Evolutionary conservation across 1,140 invertebrate species (phyloP).

Genomic region (Pachypsylla venusta): DNA sequence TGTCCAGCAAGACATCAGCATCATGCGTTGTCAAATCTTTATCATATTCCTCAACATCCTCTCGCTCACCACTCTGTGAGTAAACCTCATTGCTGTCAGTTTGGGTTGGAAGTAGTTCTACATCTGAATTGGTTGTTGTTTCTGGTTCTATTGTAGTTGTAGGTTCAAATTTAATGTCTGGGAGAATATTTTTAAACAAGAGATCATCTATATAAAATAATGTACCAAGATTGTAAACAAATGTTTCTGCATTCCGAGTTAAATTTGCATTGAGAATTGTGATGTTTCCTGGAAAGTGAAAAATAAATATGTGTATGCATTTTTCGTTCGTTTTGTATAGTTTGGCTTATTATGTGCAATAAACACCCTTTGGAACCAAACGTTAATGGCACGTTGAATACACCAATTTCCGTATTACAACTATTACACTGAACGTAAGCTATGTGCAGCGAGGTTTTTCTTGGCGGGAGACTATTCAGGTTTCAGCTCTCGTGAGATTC

Average conservation of each 20-base stretch:
- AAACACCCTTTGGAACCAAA: too few species aligned
- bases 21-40: not conserved
- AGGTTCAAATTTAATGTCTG: slow-evolving; percentile 11
- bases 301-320: too few species aligned
- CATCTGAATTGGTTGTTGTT: not conserved
- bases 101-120: not conserved
- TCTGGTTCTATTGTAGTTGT: slow-evolving; percentile 8
- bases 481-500: too few species aligned
- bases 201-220: slow-evolving; percentile 44
- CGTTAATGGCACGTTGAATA: too few species aligned
- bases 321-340: too few species aligned
- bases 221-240: slow-evolving; percentile 43
- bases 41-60: not conserved
- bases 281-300: not conserved
- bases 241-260: slow-evolving; percentile 40
- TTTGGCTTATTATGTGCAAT: too few species aligned
- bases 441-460: too few species aligned
- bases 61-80: not conserved
- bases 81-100: not conserved
- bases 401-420: too few species aligned
- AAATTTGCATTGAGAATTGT: slow-evolving; percentile 28
- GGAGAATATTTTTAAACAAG: slow-evolving; percentile 30
- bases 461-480: too few species aligned
- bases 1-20: not conserved
- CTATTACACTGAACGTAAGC: too few species aligned